Conservation (phyloP, 1,140 invertebrate genomes). For the Druon quercuslanigerum region DNA sequence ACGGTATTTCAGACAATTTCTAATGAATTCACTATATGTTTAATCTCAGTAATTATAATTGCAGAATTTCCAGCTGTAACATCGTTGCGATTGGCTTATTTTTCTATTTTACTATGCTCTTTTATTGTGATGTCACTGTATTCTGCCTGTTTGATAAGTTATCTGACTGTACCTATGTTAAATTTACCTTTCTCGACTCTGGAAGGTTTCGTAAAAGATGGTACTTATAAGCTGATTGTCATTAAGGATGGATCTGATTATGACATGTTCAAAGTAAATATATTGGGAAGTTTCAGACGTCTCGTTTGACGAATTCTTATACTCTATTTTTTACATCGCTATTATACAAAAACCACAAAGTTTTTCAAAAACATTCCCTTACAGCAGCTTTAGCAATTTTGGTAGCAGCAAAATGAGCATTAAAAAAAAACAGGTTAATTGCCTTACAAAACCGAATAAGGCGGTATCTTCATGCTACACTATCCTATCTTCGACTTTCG, state of each 20-base stretch:
- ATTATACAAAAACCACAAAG: no score
- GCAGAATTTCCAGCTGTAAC: conserved; percentile 31
- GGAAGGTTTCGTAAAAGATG: conserved; percentile 50
- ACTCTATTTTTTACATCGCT: no score
- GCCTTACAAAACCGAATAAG: no score
- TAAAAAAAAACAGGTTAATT: no score
- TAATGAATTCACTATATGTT: no score
- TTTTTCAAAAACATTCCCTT: no score
- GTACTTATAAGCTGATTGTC: conserved; percentile 55
- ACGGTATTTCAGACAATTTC: no score
- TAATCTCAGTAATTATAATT: conserved; percentile 16
- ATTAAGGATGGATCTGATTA: conserved; percentile 50
- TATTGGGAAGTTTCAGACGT: not conserved
- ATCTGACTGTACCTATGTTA: conserved; percentile 42
- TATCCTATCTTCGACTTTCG: no score
- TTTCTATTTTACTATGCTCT: conserved; percentile 38
- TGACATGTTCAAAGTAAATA: conserved; percentile 45
- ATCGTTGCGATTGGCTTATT: conserved; percentile 36
- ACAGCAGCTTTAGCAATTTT: no score
- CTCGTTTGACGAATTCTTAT: no score
- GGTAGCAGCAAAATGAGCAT: no score
- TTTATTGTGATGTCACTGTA: conserved; percentile 42
- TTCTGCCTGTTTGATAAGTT: conserved; percentile 56
- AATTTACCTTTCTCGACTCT: conserved; percentile 54
- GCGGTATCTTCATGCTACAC: no score